Conservation (phyloP, 2,888 invertebrate genomes). For the Philereme transversata region DNA sequence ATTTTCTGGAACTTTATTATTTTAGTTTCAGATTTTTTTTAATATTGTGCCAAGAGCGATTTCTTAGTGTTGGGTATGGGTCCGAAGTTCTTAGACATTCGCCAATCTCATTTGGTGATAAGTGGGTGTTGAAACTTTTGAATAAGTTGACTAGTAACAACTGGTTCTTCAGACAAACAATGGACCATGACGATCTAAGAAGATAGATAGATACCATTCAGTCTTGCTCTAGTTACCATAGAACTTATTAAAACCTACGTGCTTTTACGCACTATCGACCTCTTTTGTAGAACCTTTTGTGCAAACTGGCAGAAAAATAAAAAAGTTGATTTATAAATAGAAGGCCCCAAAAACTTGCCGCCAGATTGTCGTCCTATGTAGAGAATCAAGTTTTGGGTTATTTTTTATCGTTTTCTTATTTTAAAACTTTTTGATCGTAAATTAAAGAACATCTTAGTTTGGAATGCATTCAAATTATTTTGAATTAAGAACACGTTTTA, state of each 20-base stretch:
- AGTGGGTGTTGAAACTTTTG: no score
- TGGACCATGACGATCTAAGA: conserved; percentile 14
- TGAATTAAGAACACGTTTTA: no score
- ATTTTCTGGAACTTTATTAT: no score
- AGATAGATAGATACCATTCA: conserved; percentile 5
- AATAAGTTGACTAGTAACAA: no score
- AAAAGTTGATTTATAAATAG: neutral
- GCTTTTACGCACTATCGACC: conserved; percentile 21
- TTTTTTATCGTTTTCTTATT: neutral
- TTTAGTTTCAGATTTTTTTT: no score
- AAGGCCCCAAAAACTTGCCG: neutral
- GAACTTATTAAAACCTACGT: conserved; percentile 23
- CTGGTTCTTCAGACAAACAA: conserved; percentile 6
- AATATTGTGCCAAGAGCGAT: no score
- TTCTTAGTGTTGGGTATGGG: no score
- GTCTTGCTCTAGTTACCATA: conserved; percentile 28
- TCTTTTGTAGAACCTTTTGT: neutral
- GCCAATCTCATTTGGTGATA: no score
- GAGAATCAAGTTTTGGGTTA: neutral
- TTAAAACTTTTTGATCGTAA: neutral
- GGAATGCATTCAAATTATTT: neutral
- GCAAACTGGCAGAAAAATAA: neutral
- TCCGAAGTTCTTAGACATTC: no score
- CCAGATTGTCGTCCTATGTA: neutral
- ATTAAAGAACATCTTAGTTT: neutral